Base-by-base conservation (phyloP, 2,888 invertebrate species). In the Chymomyza amoena region DNA sequence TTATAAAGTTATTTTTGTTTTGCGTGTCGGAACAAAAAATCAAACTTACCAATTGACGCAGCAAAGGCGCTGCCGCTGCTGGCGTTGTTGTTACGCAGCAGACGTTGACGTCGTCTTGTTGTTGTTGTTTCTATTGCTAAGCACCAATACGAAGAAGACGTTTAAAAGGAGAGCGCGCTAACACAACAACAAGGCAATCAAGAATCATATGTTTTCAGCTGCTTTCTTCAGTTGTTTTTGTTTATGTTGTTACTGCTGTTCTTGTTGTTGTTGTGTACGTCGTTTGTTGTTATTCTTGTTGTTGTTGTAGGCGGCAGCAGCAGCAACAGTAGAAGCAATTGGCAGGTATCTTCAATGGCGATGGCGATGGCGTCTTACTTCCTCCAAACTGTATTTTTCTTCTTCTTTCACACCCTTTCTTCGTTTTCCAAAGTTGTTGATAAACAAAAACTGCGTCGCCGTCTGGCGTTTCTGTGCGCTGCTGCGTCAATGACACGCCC, bases 181-280 rank as follows among this genome's bases (percentile, higher is more conserved):
- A 78, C 71, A 73, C 64, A 78, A 76, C 76, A 84, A 68, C 76
- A 88, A 80, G 83, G 84, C 83, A 87, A 85, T 89, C 87, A 86
- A 89, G 81, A 89, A 88, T 88, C 89, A 89, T 88, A 87, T 89
- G 88, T 89, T 88, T 81, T 87, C 74, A 82, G 87, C 63, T 69
- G 25, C 61, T 66, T 75, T 56, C 56, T 63, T 66, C 10, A 57
- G 64, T 32, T 61, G 39, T 64, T 70, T 20, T 39, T 56, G 60
- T 71, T 51, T 16, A 13, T 36, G 16, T 4, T 62, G 45, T 39
- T 56, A 62, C 54, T 36, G 52, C 62, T 13, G 39, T 45, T 45
- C 13, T 45, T 75, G 65, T 73, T 76, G 74, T 75, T 79, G 72
- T 75, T 81, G 75, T 73, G 62, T 63, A 64, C 64, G 64, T 61